Percentiles rank a stretch among this genome's conserved stretches.
Evolutionary conservation across 2,113 vertebrate genomes (phyloP).

Genomic region (Limanda limanda): DNA sequence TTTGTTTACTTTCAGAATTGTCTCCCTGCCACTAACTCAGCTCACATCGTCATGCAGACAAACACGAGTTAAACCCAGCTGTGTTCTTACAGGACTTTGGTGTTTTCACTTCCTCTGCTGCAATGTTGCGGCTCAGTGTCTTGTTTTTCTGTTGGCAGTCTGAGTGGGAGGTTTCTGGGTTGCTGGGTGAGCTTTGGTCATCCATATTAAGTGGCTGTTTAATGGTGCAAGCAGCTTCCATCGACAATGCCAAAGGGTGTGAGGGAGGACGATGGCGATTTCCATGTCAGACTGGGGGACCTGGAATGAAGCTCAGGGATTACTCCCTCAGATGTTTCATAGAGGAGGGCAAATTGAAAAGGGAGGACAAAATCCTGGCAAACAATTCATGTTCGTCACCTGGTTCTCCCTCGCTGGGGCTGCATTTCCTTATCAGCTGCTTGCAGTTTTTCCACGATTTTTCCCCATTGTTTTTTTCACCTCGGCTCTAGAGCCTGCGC

Average conservation of each 20-base stretch:
- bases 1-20: neutral
- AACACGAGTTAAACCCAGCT: conserved; percentile 30
- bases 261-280: conserved; percentile 70
- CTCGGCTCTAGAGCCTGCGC: conserved; percentile 58
- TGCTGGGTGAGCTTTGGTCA: conserved; percentile 68
- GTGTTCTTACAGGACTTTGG: conserved; percentile 36
- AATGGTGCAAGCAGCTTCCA: conserved; percentile 69
- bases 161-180: conserved; percentile 73
- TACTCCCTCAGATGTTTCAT: conserved; percentile 76
- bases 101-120: conserved; percentile 33
- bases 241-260: conserved; percentile 63
- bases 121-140: conserved; percentile 23
- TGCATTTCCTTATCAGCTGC: conserved; percentile 80
- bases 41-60: conserved; percentile 25
- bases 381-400: conserved; percentile 83
- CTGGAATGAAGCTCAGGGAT: conserved; percentile 75
- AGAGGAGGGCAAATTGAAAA: conserved; percentile 80
- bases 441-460: conserved; percentile 78
- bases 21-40: conserved; percentile 9
- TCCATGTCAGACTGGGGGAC: conserved; percentile 70
- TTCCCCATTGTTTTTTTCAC: conserved; percentile 74
- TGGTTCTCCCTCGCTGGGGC: conserved; percentile 70
- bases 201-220: conserved; percentile 79
- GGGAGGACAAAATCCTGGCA: conserved; percentile 69
- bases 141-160: conserved; percentile 58